These are phyloP conservation scores for Kryptolebias ocellatus DNA, from an alignment of 2,797 vertebrate species.

Conservation along the genomic window DNA sequence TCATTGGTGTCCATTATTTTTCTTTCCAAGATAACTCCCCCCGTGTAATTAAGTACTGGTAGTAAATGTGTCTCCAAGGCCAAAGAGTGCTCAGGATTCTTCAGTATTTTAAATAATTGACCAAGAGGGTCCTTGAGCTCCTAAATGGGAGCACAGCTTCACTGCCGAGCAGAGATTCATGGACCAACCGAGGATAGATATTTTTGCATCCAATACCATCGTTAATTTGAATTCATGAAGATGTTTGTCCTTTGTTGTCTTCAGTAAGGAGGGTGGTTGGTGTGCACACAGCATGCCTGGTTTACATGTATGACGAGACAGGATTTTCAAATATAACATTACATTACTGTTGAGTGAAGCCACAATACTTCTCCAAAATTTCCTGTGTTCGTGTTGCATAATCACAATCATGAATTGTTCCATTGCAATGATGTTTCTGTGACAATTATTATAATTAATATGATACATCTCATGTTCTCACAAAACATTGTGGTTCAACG, in stretches of 20 bases:
- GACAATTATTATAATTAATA: background rate
- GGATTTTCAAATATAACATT: background rate
- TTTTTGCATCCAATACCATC: constrained; percentile 7
- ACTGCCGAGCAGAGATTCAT: background rate
- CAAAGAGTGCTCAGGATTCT: constrained; percentile 11
- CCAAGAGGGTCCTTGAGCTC: constrained; percentile 12
- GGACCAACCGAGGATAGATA: constrained; percentile 1
- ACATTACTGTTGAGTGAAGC: constrained; percentile 1
- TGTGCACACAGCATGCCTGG: background rate
- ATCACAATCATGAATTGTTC: background rate
- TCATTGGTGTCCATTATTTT: constrained; percentile 50
- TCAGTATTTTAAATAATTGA: constrained; percentile 38
- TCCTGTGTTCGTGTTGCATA: background rate
- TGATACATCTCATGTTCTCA: too few relatives aligned
- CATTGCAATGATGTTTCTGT: background rate
- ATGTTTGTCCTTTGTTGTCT: background rate
- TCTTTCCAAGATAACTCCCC: constrained; percentile 38
- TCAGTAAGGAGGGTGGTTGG: background rate
- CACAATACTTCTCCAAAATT: background rate
- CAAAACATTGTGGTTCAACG: background rate
- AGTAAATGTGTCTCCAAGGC: constrained; percentile 28
- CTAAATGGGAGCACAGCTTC: constrained; percentile 12
- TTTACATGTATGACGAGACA: background rate
- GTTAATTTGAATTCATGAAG: background rate
- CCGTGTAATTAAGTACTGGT: constrained; percentile 46